Percentiles rank a stretch among this genome's conserved stretches.
These are phyloP conservation scores for Falco novaeseelandiae DNA, from an alignment of 2,797 vertebrate species.

Conservation along the genomic window DNA sequence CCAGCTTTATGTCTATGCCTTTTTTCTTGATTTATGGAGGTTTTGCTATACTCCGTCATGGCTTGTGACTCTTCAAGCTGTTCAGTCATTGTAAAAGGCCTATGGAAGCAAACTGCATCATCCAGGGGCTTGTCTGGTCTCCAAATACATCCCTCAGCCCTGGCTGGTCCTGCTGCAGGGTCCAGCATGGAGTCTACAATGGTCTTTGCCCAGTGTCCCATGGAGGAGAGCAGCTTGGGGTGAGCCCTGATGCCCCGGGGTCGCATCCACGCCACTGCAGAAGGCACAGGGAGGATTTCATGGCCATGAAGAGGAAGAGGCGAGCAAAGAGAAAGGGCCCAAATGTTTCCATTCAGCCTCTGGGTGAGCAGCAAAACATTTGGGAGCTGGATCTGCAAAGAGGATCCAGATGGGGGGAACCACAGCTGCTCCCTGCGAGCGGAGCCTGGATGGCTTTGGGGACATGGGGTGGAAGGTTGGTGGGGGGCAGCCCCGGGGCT, in stretches of 20 bases:
- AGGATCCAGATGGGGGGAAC: constrained; percentile 51
- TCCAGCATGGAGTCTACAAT: neutral
- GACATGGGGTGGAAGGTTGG: neutral
- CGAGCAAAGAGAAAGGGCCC: neutral
- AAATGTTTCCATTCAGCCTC: constrained; percentile 40
- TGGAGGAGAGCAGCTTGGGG: neutral
- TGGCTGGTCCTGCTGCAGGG: neutral
- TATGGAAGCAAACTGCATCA: neutral
- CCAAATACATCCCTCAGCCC: neutral
- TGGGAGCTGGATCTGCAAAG: constrained; percentile 41
- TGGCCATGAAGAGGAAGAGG: neutral
- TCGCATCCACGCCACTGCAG: fast-evolving
- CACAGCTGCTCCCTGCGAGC: neutral
- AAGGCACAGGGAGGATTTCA: neutral
- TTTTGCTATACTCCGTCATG: constrained; percentile 40
- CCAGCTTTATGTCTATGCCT: constrained; percentile 21
- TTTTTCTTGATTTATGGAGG: constrained; percentile 23
- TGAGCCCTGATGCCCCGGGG: neutral
- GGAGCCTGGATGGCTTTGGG: constrained; percentile 8
- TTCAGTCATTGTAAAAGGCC: neutral
- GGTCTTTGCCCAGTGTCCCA: neutral
- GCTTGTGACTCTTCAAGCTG: constrained; percentile 21
- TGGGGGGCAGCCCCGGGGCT: neutral
- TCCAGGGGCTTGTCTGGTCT: neutral
- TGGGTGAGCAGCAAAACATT: neutral